These are phyloP conservation scores for Plotosus lineatus DNA, from an alignment of 2,113 vertebrate genomes.

Conservation along the genomic window DNA sequence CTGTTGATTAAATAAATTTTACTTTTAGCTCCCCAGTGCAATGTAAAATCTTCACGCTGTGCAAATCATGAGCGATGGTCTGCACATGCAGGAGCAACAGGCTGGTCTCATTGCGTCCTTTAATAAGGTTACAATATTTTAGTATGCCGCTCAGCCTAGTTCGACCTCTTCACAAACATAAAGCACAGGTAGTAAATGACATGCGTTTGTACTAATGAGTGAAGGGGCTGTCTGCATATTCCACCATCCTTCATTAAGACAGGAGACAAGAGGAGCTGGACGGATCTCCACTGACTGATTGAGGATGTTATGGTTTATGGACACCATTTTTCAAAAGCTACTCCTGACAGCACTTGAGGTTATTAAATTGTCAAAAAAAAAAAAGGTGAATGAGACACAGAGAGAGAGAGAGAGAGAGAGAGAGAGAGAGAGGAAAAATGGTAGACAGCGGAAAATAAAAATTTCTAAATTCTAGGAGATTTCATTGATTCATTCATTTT, in stretches of 20 bases:
- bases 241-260: slow-evolving; percentile 94
- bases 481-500: too few relatives aligned
- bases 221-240: slow-evolving; percentile 87
- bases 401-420: slow-evolving; percentile 52
- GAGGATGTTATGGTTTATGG: slow-evolving; percentile 98
- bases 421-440: slow-evolving; percentile 31
- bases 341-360: slow-evolving; percentile 95
- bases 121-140: slow-evolving; percentile 54
- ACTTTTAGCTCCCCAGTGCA: neutral
- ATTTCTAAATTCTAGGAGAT: neutral
- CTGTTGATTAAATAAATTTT: slow-evolving; percentile 37
- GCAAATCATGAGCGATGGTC: slow-evolving; percentile 44
- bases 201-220: slow-evolving; percentile 89
- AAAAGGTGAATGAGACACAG: slow-evolving; percentile 46
- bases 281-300: slow-evolving; percentile 93
- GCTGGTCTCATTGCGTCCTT: slow-evolving; percentile 36
- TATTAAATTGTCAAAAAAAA: slow-evolving; percentile 92
- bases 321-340: slow-evolving; percentile 95
- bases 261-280: slow-evolving; percentile 59
- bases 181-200: slow-evolving; percentile 75
- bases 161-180: slow-evolving; percentile 59
- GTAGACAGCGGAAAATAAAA: neutral
- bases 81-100: slow-evolving; percentile 47
- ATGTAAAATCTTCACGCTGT: slow-evolving; percentile 40
- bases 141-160: slow-evolving; percentile 52